Evolutionary conservation across 1,140 invertebrate genomes (phyloP).

Genomic region (Sitophilus oryzae): DNA sequence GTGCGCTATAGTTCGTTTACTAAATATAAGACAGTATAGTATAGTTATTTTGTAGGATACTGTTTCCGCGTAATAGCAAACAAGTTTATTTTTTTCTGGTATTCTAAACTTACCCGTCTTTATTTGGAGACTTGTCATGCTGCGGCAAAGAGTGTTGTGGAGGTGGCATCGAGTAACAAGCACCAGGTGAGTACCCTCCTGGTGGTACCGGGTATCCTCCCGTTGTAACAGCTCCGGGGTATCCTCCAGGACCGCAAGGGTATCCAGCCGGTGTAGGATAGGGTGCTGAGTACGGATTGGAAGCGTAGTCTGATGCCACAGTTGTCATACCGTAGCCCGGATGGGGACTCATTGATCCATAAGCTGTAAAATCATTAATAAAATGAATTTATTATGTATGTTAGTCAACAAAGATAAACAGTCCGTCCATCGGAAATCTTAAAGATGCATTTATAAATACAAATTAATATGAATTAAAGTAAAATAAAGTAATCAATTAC

Average conservation of each 20-base stretch:
- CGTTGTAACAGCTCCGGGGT: slow-evolving; percentile 59
- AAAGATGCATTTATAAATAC: too few species aligned
- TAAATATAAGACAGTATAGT: too few species aligned
- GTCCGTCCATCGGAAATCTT: too few species aligned
- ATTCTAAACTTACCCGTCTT: slow-evolving; percentile 49
- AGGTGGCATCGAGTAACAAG: slow-evolving; percentile 79
- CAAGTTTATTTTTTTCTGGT: not conserved
- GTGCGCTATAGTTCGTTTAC: too few species aligned
- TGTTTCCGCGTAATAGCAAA: too few species aligned
- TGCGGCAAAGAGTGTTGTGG: slow-evolving; percentile 61
- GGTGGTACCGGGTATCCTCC: slow-evolving; percentile 50
- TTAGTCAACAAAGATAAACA: too few species aligned
- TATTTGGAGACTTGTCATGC: slow-evolving; percentile 63
- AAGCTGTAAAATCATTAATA: slow-evolving; percentile 50
- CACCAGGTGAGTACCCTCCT: slow-evolving; percentile 63
- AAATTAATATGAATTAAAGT: too few species aligned
- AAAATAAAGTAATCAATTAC: too few species aligned
- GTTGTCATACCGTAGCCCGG: slow-evolving; percentile 72
- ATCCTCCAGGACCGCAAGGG: slow-evolving; percentile 57
- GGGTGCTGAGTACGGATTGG: slow-evolving; percentile 66
- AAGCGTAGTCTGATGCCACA: slow-evolving; percentile 69
- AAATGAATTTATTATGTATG: too few species aligned
- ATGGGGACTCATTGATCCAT: slow-evolving; percentile 74
- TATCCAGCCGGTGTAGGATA: slow-evolving; percentile 51
- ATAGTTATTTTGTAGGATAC: too few species aligned